Percentiles rank a stretch among this genome's conserved stretches.
Evolutionary conservation across 2,113 vertebrate species (phyloP).

Genomic region (Potamarius usumacintae): DNA sequence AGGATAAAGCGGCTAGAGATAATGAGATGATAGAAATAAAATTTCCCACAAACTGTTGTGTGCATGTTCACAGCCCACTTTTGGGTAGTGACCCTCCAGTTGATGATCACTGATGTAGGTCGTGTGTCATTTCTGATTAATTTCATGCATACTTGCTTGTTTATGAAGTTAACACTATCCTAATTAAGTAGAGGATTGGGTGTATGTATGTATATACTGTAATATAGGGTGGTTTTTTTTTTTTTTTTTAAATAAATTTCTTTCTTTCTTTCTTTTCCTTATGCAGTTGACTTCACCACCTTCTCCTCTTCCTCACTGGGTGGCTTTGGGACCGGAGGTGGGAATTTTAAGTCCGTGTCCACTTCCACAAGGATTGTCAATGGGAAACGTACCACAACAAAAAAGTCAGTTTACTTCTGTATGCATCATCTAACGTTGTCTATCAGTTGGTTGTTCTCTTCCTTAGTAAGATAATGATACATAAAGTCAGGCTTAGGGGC

Average conservation of each 20-base stretch:
- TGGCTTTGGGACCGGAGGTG: conserved; percentile 62
- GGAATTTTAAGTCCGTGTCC: conserved; percentile 83
- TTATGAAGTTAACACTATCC: not conserved
- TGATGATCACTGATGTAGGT: not conserved
- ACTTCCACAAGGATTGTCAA: conserved; percentile 86
- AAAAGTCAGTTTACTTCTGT: conserved; percentile 73
- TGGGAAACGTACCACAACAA: conserved; percentile 82
- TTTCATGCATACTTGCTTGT: not conserved
- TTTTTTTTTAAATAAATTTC: no score
- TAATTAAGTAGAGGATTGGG: not conserved
- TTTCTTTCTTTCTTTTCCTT: not conserved
- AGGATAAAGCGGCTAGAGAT: no score
- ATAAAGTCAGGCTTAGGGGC: not conserved
- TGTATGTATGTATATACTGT: no score
- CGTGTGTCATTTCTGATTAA: not conserved
- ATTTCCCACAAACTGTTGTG: not conserved
- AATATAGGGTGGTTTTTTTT: no score
- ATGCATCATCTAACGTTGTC: not conserved
- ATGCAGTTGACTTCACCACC: conserved; percentile 69
- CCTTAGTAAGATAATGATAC: not conserved
- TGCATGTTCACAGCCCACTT: not conserved
- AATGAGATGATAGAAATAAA: no score
- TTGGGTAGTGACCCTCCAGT: not conserved
- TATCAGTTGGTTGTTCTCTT: not conserved
- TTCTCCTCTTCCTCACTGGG: conserved; percentile 70